phyloP scores from a whole-genome alignment of 2,888 invertebrate genomes.

The Diarsia mendica region DNA sequence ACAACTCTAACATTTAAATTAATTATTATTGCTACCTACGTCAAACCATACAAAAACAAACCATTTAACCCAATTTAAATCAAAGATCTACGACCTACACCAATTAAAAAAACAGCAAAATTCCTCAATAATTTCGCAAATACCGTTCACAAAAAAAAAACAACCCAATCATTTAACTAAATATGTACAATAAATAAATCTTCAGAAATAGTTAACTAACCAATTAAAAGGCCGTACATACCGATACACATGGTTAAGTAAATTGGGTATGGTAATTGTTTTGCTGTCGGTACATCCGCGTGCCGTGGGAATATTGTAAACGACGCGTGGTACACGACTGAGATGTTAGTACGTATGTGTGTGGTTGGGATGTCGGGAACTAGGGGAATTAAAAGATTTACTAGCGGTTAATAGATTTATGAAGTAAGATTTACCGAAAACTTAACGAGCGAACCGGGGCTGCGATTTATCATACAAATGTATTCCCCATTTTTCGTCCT shows the following conservation, averaged over 20 bases:
- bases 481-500: no score
- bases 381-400: not conserved
- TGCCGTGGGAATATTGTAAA: slow-evolving; percentile 76
- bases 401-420: not conserved
- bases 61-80: slow-evolving; percentile 17
- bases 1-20: not conserved
- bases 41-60: slow-evolving; percentile 18
- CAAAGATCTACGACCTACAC: not conserved
- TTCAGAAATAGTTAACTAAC: slow-evolving; percentile 38
- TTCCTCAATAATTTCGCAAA: slow-evolving; percentile 29
- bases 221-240: slow-evolving; percentile 58
- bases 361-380: not conserved
- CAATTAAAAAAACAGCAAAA: slow-evolving; percentile 20
- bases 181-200: slow-evolving; percentile 36
- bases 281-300: slow-evolving; percentile 66
- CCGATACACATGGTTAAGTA: slow-evolving; percentile 57
- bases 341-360: slow-evolving; percentile 56
- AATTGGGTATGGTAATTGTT: slow-evolving; percentile 61
- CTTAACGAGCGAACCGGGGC: no score
- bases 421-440: no score
- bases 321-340: slow-evolving; percentile 69
- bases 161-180: slow-evolving; percentile 24
- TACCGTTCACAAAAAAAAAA: slow-evolving; percentile 29
- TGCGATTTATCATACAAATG: no score
- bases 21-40: not conserved